Conservation (phyloP, 2,797 vertebrate genomes). For the Diglossa cyanea region DNA sequence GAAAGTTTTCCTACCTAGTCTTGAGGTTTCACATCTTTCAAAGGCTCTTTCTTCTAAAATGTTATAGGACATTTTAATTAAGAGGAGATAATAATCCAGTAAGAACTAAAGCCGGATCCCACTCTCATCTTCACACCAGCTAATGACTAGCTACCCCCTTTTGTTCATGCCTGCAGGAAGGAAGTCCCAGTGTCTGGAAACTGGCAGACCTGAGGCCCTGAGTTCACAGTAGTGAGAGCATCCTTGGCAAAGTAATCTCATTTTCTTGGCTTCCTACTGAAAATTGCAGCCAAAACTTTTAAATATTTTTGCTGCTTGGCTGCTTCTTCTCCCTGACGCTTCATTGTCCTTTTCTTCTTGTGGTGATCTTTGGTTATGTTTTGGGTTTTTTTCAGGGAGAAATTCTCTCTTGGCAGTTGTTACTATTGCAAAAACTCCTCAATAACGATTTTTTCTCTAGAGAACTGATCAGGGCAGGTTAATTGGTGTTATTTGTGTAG, state of each 20-base stretch:
- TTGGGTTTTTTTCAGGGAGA: background rate
- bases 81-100: background rate
- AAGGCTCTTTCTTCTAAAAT: background rate
- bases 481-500: background rate
- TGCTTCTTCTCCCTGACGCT: background rate
- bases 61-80: constrained; percentile 10
- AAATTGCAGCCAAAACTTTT: background rate
- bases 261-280: background rate
- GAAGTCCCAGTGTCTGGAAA: background rate
- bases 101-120: background rate
- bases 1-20: background rate
- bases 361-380: background rate
- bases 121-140: background rate
- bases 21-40: background rate
- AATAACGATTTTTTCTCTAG: background rate
- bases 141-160: background rate
- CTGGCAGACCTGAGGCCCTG: background rate
- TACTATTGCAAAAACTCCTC: background rate
- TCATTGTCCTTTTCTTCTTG: background rate
- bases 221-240: background rate
- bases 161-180: background rate
- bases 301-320: background rate
- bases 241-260: background rate
- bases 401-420: background rate
- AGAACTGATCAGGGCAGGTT: background rate